phyloP scores from a whole-genome alignment of 2,888 invertebrate genomes.

The Osmoderma eremita region DNA sequence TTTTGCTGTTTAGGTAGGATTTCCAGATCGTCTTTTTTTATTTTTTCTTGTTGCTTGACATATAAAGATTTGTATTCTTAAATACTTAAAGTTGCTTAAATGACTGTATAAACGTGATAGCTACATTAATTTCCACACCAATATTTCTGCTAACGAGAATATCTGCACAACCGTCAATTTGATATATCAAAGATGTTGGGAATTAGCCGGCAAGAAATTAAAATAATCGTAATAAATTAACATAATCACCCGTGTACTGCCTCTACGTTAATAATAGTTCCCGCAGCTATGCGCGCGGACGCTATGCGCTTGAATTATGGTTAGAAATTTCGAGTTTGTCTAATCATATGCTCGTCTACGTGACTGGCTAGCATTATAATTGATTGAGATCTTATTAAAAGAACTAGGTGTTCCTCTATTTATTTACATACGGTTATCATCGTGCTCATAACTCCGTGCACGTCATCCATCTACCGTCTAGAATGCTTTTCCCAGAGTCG shows the following conservation, averaged over 20 bases:
- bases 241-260: not conserved
- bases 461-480: not conserved
- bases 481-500: not conserved
- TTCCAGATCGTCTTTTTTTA: too few species aligned
- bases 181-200: not conserved
- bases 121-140: not conserved
- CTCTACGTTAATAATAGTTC: not conserved
- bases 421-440: constrained; percentile 15
- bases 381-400: constrained; percentile 33
- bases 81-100: too few species aligned
- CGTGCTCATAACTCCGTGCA: not conserved
- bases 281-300: not conserved
- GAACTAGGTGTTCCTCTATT: not conserved
- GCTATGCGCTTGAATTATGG: constrained; percentile 4
- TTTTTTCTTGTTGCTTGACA: too few species aligned
- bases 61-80: too few species aligned
- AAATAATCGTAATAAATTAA: constrained; percentile 3
- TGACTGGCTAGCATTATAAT: constrained; percentile 4
- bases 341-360: constrained; percentile 10
- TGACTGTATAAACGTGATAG: not conserved
- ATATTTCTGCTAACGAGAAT: not conserved
- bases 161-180: not conserved
- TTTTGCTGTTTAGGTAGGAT: too few species aligned
- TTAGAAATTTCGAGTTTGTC: constrained; percentile 1
- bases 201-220: not conserved